These are phyloP conservation scores for Arizona elegans DNA, from an alignment of 2,113 vertebrate species.

Conservation along the genomic window DNA sequence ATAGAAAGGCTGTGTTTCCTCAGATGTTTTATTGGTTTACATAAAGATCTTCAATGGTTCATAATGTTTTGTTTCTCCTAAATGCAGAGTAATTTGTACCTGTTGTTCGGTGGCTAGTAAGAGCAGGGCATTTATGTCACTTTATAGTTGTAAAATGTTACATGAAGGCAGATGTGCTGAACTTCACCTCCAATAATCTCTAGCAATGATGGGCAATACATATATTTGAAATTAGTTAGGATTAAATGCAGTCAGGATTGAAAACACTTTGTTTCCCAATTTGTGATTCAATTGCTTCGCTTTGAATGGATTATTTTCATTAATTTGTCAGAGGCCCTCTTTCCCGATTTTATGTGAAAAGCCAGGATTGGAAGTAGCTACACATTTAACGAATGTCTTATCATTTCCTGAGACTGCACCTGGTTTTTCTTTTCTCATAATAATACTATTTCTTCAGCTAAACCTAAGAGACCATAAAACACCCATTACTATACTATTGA, in stretches of 20 bases:
- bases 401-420: background rate
- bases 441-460: background rate
- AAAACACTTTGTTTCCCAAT: background rate
- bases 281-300: background rate
- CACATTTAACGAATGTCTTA: background rate
- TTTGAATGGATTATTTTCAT: background rate
- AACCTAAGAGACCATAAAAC: background rate
- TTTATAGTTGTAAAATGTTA: background rate
- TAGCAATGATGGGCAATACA: background rate
- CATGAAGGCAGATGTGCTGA: background rate
- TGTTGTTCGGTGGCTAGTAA: background rate
- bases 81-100: background rate
- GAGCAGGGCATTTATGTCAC: background rate
- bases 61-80: background rate
- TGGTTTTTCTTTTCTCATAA: background rate
- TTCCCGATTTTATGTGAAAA: background rate
- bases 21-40: background rate
- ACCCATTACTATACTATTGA: background rate
- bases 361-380: background rate
- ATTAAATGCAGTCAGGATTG: background rate
- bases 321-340: background rate
- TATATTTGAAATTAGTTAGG: background rate
- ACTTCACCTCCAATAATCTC: background rate
- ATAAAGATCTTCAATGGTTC: background rate
- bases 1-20: background rate